Conservation (phyloP, 2,797 vertebrate genomes). For the Hippocampus kuda region DNA sequence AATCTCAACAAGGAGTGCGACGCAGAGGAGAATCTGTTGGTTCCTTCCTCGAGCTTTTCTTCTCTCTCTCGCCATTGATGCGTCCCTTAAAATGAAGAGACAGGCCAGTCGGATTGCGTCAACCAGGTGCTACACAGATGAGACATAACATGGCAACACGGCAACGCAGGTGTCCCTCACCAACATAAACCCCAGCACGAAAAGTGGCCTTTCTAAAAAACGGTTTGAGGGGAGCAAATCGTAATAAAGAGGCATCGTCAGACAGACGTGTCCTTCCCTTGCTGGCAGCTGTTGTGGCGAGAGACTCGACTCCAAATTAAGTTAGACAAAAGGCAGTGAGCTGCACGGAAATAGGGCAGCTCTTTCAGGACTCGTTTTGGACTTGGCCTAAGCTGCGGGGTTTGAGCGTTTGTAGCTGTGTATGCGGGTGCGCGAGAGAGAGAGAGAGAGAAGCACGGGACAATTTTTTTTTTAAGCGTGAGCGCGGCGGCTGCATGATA, state of each 20-base stretch:
- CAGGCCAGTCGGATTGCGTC: constrained; percentile 21
- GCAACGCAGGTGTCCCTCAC: constrained; percentile 5
- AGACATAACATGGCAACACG: constrained; percentile 3
- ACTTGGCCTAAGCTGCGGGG: constrained; percentile 37
- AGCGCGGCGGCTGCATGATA: constrained; percentile 10
- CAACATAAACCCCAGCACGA: neutral
- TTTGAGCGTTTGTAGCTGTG: constrained; percentile 14
- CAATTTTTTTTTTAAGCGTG: constrained; percentile 46
- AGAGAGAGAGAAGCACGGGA: constrained; percentile 23
- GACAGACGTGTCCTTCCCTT: constrained; percentile 16
- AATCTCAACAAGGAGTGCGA: constrained; percentile 53
- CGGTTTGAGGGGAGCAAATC: neutral
- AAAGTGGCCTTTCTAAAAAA: neutral
- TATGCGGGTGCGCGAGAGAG: constrained; percentile 8
- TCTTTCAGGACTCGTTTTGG: constrained; percentile 43
- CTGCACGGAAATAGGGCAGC: constrained; percentile 53
- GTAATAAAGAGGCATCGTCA: neutral
- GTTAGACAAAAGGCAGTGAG: constrained; percentile 46
- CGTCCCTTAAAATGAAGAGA: constrained; percentile 38
- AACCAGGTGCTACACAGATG: constrained; percentile 39
- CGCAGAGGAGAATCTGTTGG: constrained; percentile 60
- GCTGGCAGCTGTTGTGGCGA: constrained; percentile 50
- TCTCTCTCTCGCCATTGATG: constrained; percentile 21
- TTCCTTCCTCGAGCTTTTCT: constrained; percentile 36
- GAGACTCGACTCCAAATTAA: constrained; percentile 49